Percentiles rank a stretch among this genome's conserved stretches.
phyloP scores from a whole-genome alignment of 2,888 invertebrate species.

The Noctua pronuba region DNA sequence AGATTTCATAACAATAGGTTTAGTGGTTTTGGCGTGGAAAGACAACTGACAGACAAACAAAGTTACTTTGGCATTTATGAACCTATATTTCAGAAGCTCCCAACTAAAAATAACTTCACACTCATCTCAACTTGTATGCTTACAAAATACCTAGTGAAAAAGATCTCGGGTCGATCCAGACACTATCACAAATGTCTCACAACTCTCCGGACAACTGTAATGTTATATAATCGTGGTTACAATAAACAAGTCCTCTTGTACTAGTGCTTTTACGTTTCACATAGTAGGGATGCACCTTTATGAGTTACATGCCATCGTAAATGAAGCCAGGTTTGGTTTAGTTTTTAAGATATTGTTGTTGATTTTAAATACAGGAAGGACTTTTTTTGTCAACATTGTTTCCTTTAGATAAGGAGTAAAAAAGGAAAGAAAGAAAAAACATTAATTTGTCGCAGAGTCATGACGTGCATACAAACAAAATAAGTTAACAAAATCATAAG shows the following conservation, averaged over 20 bases:
- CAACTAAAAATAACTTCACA: neutral
- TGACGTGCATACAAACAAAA: no score
- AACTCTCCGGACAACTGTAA: constrained; percentile 54
- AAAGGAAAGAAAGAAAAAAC: no score
- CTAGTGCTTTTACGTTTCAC: constrained; percentile 43
- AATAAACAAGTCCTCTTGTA: constrained; percentile 62
- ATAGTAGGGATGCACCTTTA: constrained; percentile 56
- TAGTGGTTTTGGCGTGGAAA: neutral
- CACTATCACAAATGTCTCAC: constrained; percentile 53
- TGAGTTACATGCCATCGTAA: constrained; percentile 15
- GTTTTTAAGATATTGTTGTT: neutral
- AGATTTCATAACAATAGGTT: neutral
- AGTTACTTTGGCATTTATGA: neutral
- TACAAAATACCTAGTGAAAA: constrained; percentile 14
- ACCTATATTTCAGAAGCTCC: no score
- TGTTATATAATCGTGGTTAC: constrained; percentile 64
- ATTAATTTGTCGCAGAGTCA: no score
- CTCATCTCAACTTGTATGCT: constrained; percentile 19
- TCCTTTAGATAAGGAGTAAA: no score
- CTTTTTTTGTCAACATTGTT: neutral
- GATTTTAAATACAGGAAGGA: neutral
- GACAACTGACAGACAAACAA: neutral
- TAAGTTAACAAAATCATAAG: no score
- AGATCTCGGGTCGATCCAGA: constrained; percentile 28
- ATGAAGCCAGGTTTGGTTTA: neutral